Evolutionary conservation across 1,140 invertebrate species (phyloP), one percentile per base, ranked within the genome.

Genomic region (Sycophaga agraensis): DNA sequence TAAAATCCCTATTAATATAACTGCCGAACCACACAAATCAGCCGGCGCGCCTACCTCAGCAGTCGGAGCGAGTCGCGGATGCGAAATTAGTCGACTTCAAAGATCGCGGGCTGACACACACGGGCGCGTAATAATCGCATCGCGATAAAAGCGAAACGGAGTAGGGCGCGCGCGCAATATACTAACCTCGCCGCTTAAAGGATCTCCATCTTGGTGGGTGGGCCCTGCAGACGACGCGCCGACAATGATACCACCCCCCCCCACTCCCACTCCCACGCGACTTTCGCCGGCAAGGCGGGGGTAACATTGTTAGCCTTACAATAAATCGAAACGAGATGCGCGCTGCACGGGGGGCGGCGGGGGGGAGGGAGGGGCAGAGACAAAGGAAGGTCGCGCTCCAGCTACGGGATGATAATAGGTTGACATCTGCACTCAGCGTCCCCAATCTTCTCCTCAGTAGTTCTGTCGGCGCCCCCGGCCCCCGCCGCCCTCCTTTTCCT

Each of bases 251-350:
- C 73, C 72, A 68, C 64, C 59, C 67, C 64, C 73, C 17, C 55
- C 9, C 40, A n/a, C n/a, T n/a, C 77, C 73, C 72, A 68, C 64
- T 62, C 67, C 64, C 73, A n/a, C 55, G 11, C 40, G 34, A 48
- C 31, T 48, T 61, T 54, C 50, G 48, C 39, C 22, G 59, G 42
- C 78, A 70, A 72, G 70, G 68, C 70, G 68, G 24, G n/a, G 73
- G 75, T 81, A 79, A 80, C 76, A 79, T 79, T 80, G 79, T 80
- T 79, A 81, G 77, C 72, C 77, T 76, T 72, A 71, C 75, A 75
- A 78, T 79, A 78, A 78, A 77, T 72, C 70, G 68, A 69, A 70
- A 66, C 4, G 68, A 65, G 69, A 71, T 45, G 64, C 56, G 54
- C 24, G 16, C 28, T 6, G 14, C 9, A 66, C 66, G 63, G 67